These are phyloP conservation scores for Cryptomyrus ogoouensis DNA, from an alignment of 2,113 vertebrate genomes.

Conservation along the genomic window DNA sequence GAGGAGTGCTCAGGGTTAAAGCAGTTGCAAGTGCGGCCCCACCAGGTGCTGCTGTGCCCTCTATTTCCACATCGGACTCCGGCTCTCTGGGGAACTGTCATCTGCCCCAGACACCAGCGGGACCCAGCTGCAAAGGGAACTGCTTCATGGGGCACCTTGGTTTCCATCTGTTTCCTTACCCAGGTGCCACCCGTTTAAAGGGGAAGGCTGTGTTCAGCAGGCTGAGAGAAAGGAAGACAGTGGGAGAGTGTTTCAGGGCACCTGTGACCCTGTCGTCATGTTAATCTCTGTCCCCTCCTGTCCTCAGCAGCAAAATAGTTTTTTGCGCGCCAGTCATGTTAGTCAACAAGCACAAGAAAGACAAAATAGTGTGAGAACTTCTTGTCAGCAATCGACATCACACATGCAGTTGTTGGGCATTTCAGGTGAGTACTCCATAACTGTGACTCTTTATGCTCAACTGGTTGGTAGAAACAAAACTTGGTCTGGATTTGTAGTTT, in stretches of 20 bases:
- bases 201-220: not conserved
- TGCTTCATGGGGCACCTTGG: conserved; percentile 60
- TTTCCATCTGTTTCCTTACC: conserved; percentile 67
- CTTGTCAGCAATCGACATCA: not conserved
- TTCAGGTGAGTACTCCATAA: too few species aligned
- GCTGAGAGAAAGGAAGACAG: not conserved
- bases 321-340: not conserved
- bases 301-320: not conserved
- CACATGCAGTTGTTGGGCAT: not conserved
- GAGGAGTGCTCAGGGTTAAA: not conserved
- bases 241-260: not conserved
- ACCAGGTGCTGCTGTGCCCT: conserved; percentile 23
- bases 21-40: not conserved
- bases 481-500: too few species aligned
- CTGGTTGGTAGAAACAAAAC: too few species aligned
- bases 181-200: conserved; percentile 61
- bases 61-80: conserved; percentile 45
- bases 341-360: not conserved
- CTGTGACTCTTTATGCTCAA: too few species aligned
- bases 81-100: conserved; percentile 59
- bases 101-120: conserved; percentile 54
- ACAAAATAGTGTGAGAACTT: not conserved
- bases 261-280: not conserved
- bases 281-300: not conserved
- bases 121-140: conserved; percentile 61